Evolutionary conservation across 2,113 vertebrate genomes (phyloP), one percentile per base, ranked within the genome.

Genomic region (Silurus glanis): DNA sequence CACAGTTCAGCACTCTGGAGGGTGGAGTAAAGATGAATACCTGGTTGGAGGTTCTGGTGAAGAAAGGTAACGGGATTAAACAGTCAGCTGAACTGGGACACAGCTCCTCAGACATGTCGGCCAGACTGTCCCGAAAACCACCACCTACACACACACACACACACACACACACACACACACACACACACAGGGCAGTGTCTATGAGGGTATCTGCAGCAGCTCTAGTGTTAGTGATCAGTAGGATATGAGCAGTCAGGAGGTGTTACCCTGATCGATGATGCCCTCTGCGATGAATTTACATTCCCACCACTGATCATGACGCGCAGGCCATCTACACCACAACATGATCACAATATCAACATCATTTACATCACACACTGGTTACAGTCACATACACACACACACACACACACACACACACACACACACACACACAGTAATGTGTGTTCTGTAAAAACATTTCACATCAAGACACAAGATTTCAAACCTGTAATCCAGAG

Each of bases 301-400:
- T 72, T 99, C 98, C 98, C 98, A 99, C 98, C 98, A 99, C 92
- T 99, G 98, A 92, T 99, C 98, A 47, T 99, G 98, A 74, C 97
- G 96, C 80, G 97, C 94, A 0, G 98, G 97, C 98, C 98, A 99
- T 92, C 98, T 99, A 91, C 86, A 62, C n/a, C 83, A 64, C 51
- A 89, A 1, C 0, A 0, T 45, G 49, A 83, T 45, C 25, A 8
- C 16, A 45, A 53, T 16, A 0, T 45, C 51, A 83, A 25, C 25
- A 8, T 21, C 25, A 53, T 16, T 56, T 28, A 75, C 49, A 75
- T 12, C 72, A 75, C 72, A 75, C 21, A 17, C 6, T 17, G 37
- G 37, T 37, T 37, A 37, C 37, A 37, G 37, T 37, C 37, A 37
- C 21, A 17, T 3, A 9, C 72, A 75, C 72, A 75, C 21, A 16